A percentile compares a stretch with the other conserved stretches of the same genome.
Evolutionary conservation across 2,888 invertebrate genomes (phyloP).

Genomic region (Drosophila robusta): DNA sequence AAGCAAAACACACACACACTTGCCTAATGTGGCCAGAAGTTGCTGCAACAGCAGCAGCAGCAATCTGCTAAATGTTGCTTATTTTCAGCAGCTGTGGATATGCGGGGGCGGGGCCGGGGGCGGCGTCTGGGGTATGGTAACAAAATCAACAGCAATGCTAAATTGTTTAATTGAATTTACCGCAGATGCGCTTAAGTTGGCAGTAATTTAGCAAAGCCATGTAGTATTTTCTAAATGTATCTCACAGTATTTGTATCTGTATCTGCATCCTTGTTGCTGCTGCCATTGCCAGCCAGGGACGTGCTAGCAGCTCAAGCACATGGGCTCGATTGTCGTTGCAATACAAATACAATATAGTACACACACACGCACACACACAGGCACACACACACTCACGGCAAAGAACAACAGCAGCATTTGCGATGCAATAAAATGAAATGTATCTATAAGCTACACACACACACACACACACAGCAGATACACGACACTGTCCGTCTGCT

Average conservation of each 20-base stretch:
- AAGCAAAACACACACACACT: slow-evolving; percentile 39
- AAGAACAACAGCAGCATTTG: slow-evolving; percentile 54
- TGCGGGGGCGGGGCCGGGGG: background rate
- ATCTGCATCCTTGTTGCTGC: slow-evolving; percentile 33
- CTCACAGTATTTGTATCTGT: slow-evolving; percentile 35
- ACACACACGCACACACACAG: slow-evolving; percentile 14
- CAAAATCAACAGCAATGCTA: slow-evolving; percentile 74
- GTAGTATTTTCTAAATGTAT: slow-evolving; percentile 43
- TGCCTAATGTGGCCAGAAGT: slow-evolving; percentile 38
- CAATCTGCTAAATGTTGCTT: slow-evolving; percentile 67
- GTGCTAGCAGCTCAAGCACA: slow-evolving; percentile 60
- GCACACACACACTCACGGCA: slow-evolving; percentile 28
- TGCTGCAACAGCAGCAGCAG: slow-evolving; percentile 29
- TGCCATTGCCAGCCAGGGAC: slow-evolving; percentile 36
- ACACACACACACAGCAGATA: background rate
- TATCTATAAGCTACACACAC: slow-evolving; percentile 59
- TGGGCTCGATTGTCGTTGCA: slow-evolving; percentile 68
- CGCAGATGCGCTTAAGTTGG: slow-evolving; percentile 79
- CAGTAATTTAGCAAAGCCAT: slow-evolving; percentile 75
- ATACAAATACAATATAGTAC: slow-evolving; percentile 44
- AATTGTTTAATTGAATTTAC: slow-evolving; percentile 80
- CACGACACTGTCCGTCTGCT: slow-evolving; percentile 27
- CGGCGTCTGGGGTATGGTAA: slow-evolving; percentile 32
- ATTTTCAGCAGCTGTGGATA: slow-evolving; percentile 42
- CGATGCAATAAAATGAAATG: slow-evolving; percentile 65